Percentiles rank a stretch among this genome's conserved stretches.
Evolutionary conservation across 2,888 invertebrate genomes (phyloP).

Genomic region (Lapara coniferarum): DNA sequence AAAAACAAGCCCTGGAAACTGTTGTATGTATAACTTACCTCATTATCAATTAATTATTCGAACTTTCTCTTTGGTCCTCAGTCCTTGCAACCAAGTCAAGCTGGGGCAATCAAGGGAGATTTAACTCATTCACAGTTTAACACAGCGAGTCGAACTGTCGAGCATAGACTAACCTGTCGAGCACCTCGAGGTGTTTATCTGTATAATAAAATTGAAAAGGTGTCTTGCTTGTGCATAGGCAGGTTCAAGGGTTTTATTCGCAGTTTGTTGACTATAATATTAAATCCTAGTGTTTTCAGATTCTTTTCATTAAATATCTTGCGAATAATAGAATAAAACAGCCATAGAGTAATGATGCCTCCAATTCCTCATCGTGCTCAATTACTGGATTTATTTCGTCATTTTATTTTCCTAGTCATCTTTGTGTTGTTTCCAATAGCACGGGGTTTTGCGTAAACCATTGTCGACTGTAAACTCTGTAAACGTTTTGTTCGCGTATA

Average conservation of each 20-base stretch:
- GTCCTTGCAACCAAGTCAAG: conserved; percentile 30
- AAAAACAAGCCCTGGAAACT: conserved; percentile 49
- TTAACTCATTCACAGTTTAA: neutral
- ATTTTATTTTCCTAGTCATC: no score
- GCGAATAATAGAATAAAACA: no score
- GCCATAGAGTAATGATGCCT: no score
- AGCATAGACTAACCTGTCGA: neutral
- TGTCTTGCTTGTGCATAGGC: neutral
- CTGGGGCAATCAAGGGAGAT: neutral
- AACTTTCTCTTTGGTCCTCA: conserved; percentile 41
- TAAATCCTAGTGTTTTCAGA: no score
- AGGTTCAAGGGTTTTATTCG: neutral
- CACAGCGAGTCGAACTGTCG: neutral
- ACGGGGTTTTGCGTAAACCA: neutral
- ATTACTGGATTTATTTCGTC: no score
- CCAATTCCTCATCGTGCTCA: no score
- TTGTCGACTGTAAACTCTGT: conserved; percentile 48
- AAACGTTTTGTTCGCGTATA: conserved; percentile 49
- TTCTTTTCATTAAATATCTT: no score
- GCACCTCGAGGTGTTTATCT: neutral
- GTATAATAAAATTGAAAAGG: conserved; percentile 1
- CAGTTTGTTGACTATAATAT: neutral
- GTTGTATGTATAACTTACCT: conserved; percentile 52
- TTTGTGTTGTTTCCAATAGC: no score
- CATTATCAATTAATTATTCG: conserved; percentile 67